A percentile compares a stretch with the other conserved stretches of the same genome.
phyloP scores from a whole-genome alignment of 2,888 invertebrate genomes.

The Drosophila mulleri region DNA sequence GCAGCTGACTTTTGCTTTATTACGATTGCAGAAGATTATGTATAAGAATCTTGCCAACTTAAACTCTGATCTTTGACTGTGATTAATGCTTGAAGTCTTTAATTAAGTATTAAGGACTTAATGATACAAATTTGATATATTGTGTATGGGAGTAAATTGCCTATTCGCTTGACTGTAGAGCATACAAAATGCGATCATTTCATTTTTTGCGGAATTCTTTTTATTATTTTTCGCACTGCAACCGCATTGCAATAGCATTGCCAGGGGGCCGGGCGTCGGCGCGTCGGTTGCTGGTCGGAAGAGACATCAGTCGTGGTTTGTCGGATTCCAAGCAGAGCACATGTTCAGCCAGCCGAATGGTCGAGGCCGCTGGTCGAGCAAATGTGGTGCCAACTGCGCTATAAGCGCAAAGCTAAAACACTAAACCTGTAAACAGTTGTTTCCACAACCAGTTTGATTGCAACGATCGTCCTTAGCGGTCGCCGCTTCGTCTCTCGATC shows the following conservation, averaged over 20 bases:
- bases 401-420: slow-evolving; percentile 25
- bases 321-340: slow-evolving; percentile 54
- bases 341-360: slow-evolving; percentile 50
- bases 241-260: slow-evolving; percentile 49
- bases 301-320: slow-evolving; percentile 21
- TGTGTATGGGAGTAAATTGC: neutral
- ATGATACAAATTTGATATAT: neutral
- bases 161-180: slow-evolving; percentile 22
- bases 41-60: neutral
- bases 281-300: neutral
- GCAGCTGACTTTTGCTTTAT: neutral
- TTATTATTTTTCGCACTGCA: slow-evolving; percentile 50
- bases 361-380: slow-evolving; percentile 29
- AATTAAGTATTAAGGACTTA: neutral
- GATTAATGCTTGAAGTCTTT: neutral
- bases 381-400: slow-evolving; percentile 27
- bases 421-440: slow-evolving; percentile 14
- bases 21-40: neutral
- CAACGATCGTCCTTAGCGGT: slow-evolving; percentile 73
- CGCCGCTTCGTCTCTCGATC: slow-evolving; percentile 7
- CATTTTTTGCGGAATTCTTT: too few relatives aligned
- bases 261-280: slow-evolving; percentile 26
- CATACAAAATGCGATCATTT: slow-evolving; percentile 11
- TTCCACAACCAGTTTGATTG: slow-evolving; percentile 67
- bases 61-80: neutral